Evolutionary conservation across 2,113 vertebrate genomes (phyloP).

Genomic region (Melanotaenia duboulayi): DNA sequence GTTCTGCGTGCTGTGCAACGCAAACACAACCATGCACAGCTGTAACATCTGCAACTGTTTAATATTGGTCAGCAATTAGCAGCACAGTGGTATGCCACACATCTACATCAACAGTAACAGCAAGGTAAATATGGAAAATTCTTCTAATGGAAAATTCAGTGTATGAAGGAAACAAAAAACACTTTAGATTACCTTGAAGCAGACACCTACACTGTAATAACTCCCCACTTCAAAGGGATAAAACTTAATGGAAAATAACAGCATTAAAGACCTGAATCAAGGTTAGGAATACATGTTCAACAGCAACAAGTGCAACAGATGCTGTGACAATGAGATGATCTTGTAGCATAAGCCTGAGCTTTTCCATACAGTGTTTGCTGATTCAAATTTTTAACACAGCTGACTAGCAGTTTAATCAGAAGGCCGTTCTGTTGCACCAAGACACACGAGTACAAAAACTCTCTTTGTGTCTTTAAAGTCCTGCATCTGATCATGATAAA

Average conservation of each 20-base stretch:
- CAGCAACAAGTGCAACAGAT: not conserved
- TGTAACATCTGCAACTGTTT: constrained; percentile 69
- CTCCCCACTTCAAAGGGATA: constrained; percentile 23
- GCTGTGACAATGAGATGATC: not conserved
- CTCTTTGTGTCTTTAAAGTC: not conserved
- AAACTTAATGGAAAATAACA: constrained; percentile 23
- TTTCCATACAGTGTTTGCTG: not conserved
- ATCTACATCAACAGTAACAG: constrained; percentile 57
- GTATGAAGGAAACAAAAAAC: constrained; percentile 47
- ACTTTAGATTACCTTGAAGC: constrained; percentile 15
- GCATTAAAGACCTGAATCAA: not conserved
- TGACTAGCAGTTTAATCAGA: not conserved
- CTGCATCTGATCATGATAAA: constrained; percentile 1
- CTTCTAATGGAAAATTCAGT: constrained; percentile 71
- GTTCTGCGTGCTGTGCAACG: constrained; percentile 7
- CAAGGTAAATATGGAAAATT: constrained; percentile 74
- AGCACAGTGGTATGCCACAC: constrained; percentile 46
- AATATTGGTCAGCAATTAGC: constrained; percentile 56
- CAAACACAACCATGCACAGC: constrained; percentile 34
- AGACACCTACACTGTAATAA: constrained; percentile 28
- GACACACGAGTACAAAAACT: not conserved
- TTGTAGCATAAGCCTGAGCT: not conserved
- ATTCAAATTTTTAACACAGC: not conserved
- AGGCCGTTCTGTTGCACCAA: no score
- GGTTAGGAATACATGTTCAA: not conserved